phyloP scores from a whole-genome alignment of 1,140 invertebrate species.

The Anastrepha ludens region DNA sequence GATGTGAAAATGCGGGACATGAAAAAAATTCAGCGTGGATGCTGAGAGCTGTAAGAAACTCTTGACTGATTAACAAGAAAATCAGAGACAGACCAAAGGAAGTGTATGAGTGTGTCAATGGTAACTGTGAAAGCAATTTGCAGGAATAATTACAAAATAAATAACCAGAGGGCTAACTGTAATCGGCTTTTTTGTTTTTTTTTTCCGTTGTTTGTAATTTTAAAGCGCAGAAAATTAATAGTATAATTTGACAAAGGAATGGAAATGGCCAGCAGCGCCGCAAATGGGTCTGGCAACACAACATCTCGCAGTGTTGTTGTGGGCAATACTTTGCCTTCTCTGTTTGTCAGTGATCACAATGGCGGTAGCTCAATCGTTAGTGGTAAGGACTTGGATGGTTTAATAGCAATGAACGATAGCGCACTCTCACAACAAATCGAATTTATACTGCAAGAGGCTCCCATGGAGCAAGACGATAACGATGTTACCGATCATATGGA shows the following conservation, averaged over 20 bases:
- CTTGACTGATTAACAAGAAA: slow-evolving; percentile 16
- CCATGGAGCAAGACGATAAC: slow-evolving; percentile 68
- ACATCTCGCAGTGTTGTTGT: slow-evolving; percentile 55
- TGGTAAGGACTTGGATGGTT: slow-evolving; percentile 69
- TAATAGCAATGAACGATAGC: slow-evolving; percentile 73
- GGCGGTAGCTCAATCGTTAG: slow-evolving; percentile 56
- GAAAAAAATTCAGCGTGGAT: slow-evolving; percentile 46
- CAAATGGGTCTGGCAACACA: slow-evolving; percentile 58
- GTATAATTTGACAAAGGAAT: slow-evolving; percentile 41
- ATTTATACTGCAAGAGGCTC: slow-evolving; percentile 74
- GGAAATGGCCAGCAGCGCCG: slow-evolving; percentile 64
- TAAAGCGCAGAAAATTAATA: background rate
- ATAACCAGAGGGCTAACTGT: background rate
- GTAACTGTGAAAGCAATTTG: background rate
- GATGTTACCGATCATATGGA: slow-evolving; percentile 62
- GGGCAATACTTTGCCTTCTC: slow-evolving; percentile 62
- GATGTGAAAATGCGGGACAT: slow-evolving; percentile 47
- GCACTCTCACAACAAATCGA: slow-evolving; percentile 74
- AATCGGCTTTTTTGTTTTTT: too few species aligned
- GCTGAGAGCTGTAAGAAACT: slow-evolving; percentile 2
- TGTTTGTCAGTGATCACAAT: slow-evolving; percentile 59
- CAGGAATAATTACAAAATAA: slow-evolving; percentile 27
- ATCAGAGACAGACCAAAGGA: slow-evolving; percentile 7
- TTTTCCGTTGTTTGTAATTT: background rate
- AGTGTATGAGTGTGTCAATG: background rate